Evolutionary conservation across 2,797 vertebrate species (phyloP).

Genomic region (Glossophaga mutica): DNA sequence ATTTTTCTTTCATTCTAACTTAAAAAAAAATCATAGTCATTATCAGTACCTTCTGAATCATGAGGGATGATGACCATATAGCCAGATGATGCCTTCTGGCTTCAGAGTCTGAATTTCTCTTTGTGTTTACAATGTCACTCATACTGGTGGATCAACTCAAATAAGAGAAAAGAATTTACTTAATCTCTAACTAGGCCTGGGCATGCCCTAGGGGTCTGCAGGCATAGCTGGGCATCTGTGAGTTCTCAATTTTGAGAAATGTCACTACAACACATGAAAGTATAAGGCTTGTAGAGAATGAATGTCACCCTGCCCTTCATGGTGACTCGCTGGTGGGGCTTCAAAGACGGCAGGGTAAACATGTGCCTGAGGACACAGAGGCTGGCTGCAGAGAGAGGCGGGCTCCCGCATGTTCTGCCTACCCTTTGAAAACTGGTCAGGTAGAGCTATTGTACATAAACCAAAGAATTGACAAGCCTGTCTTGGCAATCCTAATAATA

Average conservation of each 20-base stretch:
- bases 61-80: background rate
- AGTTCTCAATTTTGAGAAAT: background rate
- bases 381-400: background rate
- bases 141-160: background rate
- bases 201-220: background rate
- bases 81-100: background rate
- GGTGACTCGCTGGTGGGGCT: background rate
- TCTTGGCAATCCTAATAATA: background rate
- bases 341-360: background rate
- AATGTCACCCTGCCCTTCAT: background rate
- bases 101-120: background rate
- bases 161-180: background rate
- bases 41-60: background rate
- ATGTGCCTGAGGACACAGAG: background rate
- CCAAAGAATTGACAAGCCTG: background rate
- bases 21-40: background rate
- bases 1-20: slow-evolving; percentile 19
- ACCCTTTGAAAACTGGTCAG: background rate
- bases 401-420: background rate
- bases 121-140: background rate
- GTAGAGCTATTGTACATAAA: background rate
- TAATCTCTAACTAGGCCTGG: background rate
- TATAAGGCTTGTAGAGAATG: background rate
- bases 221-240: background rate
- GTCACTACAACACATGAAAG: background rate